Conservation (phyloP, 1,140 invertebrate species). For the Zeugodacus cucurbitae region DNA sequence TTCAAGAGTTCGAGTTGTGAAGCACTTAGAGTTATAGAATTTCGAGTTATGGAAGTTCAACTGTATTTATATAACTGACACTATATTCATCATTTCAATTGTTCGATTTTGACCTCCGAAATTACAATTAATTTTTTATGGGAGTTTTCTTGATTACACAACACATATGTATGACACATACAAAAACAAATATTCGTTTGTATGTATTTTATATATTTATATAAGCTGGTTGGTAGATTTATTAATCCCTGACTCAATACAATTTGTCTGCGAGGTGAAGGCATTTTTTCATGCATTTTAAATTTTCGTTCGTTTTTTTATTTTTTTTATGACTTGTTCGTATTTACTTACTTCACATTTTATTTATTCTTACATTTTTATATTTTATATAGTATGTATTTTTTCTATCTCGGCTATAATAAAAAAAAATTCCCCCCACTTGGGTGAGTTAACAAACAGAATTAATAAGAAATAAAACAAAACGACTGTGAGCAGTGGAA, state of each 20-base stretch:
- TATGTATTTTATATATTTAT: neutral
- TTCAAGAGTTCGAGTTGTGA: no score
- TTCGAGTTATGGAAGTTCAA: no score
- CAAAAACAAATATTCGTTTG: neutral
- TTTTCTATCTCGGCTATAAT: neutral
- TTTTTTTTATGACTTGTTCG: neutral
- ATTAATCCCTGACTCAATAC: slow-evolving; percentile 19
- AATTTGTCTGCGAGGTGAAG: slow-evolving; percentile 31
- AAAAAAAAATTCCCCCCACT: neutral
- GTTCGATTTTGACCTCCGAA: neutral
- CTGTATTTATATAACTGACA: no score
- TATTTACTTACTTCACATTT: neutral
- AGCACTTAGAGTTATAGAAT: no score
- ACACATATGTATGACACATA: neutral
- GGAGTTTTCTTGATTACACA: neutral
- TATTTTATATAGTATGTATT: neutral
- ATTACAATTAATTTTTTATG: neutral
- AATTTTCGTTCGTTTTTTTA: neutral
- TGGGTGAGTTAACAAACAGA: slow-evolving; percentile 16
- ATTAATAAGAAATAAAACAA: slow-evolving; percentile 18
- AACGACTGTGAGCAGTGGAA: neutral
- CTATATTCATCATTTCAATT: neutral
- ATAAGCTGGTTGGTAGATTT: neutral
- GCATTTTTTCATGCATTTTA: slow-evolving; percentile 4
- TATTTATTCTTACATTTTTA: neutral